Evolutionary conservation across 2,797 vertebrate species (phyloP), one percentile per base, ranked within the genome.

Genomic region (Enteromius paludinosus): DNA sequence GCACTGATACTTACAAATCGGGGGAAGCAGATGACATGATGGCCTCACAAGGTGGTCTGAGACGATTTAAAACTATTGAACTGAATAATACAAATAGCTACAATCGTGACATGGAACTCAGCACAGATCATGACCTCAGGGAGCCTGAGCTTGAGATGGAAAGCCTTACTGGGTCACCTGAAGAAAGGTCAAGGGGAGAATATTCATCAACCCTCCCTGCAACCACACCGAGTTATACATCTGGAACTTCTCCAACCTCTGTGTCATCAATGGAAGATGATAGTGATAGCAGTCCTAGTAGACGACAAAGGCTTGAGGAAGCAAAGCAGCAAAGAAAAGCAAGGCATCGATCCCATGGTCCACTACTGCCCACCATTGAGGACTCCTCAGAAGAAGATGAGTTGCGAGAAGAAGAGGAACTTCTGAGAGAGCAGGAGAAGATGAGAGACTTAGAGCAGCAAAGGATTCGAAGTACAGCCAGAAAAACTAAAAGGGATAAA

Each of bases 141-240:
- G 98, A 99, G 88, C 98, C 98, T 0, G 98, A 99, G 91, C 92
- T 99, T 69, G 98, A 99, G 92, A 99, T 99, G 98, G 98, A 99
- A 90, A 99, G 98, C 90, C 91, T 99, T 76, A 99, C 98, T 0
- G 98, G 98, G 61, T 99, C 98, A 0, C 98, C 98, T 0, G 98
- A 99, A 85, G 98, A 99, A 89, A 94, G 97, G 52, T 99, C 98
- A 71, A 96, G 96, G 2, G 98, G 98, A 0, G 98, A 99, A 86
- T 98, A 99, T 89, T 99, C 98, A 9, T 99, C 98, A 78, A 99
- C 98, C 4, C 90, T 99, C 83, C 98, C 98, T 0, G 96, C 98
- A 81, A 99, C 98, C 25, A 99, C 98, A 0, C 97, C 98, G 73
- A 99, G 97, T 89, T 99, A 99, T 88, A 99, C 97, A 4, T 99